Conservation (phyloP, 2,797 vertebrate genomes). For the Artibeus lituratus region DNA sequence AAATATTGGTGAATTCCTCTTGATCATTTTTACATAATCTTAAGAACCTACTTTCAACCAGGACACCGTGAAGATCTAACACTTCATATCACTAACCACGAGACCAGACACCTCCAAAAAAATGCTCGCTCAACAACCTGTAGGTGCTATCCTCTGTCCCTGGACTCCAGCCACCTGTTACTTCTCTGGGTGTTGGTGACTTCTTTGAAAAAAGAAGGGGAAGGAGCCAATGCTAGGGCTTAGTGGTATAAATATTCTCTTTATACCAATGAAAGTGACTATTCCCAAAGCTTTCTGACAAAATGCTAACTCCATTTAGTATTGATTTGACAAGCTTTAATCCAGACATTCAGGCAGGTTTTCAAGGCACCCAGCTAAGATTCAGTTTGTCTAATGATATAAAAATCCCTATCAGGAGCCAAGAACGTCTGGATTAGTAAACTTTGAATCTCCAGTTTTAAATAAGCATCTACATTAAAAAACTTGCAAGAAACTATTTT, state of each 20-base stretch:
- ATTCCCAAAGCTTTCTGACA: not conserved
- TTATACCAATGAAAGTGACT: not conserved
- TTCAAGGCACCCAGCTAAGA: not conserved
- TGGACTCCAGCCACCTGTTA: not conserved
- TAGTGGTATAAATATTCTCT: not conserved
- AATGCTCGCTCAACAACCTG: not conserved
- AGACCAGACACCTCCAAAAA: not conserved
- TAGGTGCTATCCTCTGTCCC: not conserved
- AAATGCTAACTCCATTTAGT: not conserved
- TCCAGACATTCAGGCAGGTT: not conserved
- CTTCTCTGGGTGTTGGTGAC: not conserved
- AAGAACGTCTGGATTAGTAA: not conserved
- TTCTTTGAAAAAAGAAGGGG: not conserved
- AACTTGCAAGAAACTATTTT: not conserved
- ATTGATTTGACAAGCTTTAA: not conserved
- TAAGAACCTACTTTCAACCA: not conserved
- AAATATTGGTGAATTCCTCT: not conserved
- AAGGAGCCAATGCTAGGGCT: no score
- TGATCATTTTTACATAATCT: not conserved
- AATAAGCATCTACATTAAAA: not conserved
- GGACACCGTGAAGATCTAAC: not conserved
- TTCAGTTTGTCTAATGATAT: not conserved
- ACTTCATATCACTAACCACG: accelerated
- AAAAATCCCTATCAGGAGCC: not conserved
- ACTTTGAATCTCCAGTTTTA: not conserved